phyloP scores from a whole-genome alignment of 2,113 vertebrate genomes.

The Nanorana parkeri region DNA sequence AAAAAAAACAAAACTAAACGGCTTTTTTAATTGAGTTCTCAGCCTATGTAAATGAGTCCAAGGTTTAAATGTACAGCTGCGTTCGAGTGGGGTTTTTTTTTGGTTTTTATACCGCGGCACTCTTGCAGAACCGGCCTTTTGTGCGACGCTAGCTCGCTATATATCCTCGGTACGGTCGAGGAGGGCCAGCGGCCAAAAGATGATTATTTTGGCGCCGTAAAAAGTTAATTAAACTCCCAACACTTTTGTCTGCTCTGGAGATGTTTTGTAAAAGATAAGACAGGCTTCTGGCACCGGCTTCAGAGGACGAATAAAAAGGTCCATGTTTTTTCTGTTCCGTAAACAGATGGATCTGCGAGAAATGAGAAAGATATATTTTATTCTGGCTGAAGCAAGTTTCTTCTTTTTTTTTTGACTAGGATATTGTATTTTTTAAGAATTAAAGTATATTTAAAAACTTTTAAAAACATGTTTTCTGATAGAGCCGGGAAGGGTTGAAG shows the following conservation, averaged over 20 bases:
- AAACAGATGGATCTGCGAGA: not conserved
- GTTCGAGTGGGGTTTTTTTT: fast-evolving
- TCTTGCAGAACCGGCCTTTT: constrained; percentile 2
- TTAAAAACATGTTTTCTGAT: too few relatives aligned
- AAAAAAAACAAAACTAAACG: not conserved
- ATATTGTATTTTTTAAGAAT: too few relatives aligned
- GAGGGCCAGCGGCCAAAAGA: constrained; percentile 7
- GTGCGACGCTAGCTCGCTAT: not conserved
- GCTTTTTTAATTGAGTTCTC: constrained; percentile 58
- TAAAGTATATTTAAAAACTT: too few relatives aligned
- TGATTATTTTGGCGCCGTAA: constrained; percentile 46
- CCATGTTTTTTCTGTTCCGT: constrained; percentile 18
- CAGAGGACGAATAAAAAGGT: constrained; percentile 15
- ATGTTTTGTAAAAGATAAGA: constrained; percentile 57
- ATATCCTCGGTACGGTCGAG: constrained; percentile 9
- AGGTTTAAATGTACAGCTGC: constrained; percentile 15
- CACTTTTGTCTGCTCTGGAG: constrained; percentile 54
- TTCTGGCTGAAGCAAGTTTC: too few relatives aligned
- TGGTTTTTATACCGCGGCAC: not conserved
- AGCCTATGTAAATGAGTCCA: constrained; percentile 11
- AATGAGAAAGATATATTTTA: not conserved
- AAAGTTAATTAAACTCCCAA: constrained; percentile 52
- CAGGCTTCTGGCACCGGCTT: constrained; percentile 30
- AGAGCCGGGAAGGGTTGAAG: too few relatives aligned
- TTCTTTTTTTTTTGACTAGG: too few relatives aligned